Evolutionary conservation across 2,888 invertebrate genomes (phyloP).

Genomic region (Luffia ferchaultella): DNA sequence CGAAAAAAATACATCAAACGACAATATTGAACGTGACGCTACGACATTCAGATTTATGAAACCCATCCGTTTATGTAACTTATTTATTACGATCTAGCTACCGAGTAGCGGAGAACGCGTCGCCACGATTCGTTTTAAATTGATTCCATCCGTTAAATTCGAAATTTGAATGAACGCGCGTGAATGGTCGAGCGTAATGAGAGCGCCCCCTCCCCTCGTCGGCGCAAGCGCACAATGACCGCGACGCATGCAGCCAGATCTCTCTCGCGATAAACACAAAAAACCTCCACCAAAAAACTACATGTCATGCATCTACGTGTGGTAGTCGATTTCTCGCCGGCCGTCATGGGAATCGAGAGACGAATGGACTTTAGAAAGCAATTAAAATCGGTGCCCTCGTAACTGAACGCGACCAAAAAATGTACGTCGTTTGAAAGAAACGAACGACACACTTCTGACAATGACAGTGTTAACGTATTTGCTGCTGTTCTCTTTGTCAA

Average conservation of each 20-base stretch:
- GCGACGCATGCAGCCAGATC: constrained; percentile 23
- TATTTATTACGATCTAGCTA: background rate
- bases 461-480: too few relatives aligned
- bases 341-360: constrained; percentile 61
- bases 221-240: constrained; percentile 49
- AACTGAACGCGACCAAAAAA: constrained; percentile 38
- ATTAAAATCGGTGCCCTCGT: constrained; percentile 54
- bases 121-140: constrained; percentile 46
- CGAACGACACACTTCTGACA: background rate
- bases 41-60: background rate
- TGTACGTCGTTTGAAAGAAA: constrained; percentile 17
- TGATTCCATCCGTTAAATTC: constrained; percentile 56
- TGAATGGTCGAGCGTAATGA: constrained; percentile 47
- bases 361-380: constrained; percentile 60
- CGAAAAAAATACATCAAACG: too few relatives aligned
- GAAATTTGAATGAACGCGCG: constrained; percentile 52
- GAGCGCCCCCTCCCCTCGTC: constrained; percentile 26
- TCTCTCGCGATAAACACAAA: constrained; percentile 51
- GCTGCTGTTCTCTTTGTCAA: too few relatives aligned
- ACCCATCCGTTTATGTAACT: background rate
- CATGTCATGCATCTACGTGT: constrained; percentile 66
- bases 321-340: constrained; percentile 60
- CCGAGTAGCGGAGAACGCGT: background rate
- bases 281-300: constrained; percentile 54
- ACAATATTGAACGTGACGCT: background rate